Percentiles rank a stretch among this genome's conserved stretches.
These are phyloP conservation scores for Caerostris extrusa DNA, from an alignment of 1,140 invertebrate species.

Conservation along the genomic window DNA sequence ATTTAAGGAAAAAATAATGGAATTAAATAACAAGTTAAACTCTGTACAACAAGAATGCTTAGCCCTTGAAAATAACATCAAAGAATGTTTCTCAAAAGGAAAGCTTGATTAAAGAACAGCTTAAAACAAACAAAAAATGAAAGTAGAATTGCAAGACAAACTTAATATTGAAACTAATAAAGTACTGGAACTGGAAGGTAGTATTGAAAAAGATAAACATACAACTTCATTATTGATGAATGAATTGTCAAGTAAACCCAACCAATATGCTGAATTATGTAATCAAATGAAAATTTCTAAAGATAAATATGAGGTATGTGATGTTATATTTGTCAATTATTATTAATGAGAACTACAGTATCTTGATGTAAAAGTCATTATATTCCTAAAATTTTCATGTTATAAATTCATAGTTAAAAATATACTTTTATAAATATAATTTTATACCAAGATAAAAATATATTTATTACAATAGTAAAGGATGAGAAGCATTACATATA, in stretches of 20 bases:
- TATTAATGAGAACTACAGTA: background rate
- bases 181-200: background rate
- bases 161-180: background rate
- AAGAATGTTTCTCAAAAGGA: no score
- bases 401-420: no score
- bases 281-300: constrained; percentile 1
- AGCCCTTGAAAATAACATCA: no score
- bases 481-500: no score
- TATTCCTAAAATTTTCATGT: background rate
- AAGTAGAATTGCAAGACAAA: background rate
- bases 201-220: background rate
- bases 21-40: no score
- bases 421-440: no score
- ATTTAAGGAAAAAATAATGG: no score
- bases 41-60: no score
- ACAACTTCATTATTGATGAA: background rate
- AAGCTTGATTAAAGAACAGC: no score
- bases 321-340: background rate
- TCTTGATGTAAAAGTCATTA: background rate
- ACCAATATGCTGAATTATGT: background rate
- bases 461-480: no score
- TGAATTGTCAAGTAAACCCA: background rate
- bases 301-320: constrained; percentile 15
- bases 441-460: no score
- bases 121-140: background rate